These are phyloP conservation scores for Agapostemon virescens DNA, from an alignment of 2,888 invertebrate species.

Conservation along the genomic window DNA sequence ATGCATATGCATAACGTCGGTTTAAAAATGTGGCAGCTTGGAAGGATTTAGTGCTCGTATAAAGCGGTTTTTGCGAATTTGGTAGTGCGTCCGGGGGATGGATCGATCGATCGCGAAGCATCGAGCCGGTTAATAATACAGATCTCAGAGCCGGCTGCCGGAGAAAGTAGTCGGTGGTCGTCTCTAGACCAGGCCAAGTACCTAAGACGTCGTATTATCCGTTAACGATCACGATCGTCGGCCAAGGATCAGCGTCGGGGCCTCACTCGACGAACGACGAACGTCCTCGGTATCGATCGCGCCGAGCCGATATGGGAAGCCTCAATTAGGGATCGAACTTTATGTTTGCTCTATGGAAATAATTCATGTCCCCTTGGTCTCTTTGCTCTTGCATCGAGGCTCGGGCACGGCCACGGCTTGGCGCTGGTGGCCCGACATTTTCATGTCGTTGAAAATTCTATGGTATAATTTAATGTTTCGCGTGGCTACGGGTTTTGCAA, in stretches of 20 bases:
- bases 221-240: conserved; percentile 68
- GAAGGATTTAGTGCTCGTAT: background rate
- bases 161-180: conserved; percentile 68
- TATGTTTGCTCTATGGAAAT: conserved; percentile 37
- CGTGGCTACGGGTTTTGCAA: background rate
- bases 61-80: background rate
- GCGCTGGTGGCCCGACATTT: background rate
- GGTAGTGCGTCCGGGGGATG: conserved; percentile 4
- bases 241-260: conserved; percentile 39
- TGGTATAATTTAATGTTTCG: conserved; percentile 12
- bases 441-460: conserved; percentile 19
- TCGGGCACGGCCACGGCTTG: background rate
- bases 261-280: conserved; percentile 13
- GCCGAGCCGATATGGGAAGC: conserved; percentile 46
- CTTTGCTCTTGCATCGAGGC: conserved; percentile 3
- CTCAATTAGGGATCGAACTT: conserved; percentile 50
- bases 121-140: conserved; percentile 66
- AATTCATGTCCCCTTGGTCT: conserved; percentile 28
- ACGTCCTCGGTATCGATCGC: conserved; percentile 38
- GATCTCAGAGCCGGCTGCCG: conserved; percentile 54
- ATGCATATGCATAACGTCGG: background rate
- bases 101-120: conserved; percentile 63
- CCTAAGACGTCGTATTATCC: conserved; percentile 58
- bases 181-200: conserved; percentile 57
- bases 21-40: background rate